Base-by-base conservation (phyloP, 1,140 invertebrate species). In the Carposina sasakii region DNA sequence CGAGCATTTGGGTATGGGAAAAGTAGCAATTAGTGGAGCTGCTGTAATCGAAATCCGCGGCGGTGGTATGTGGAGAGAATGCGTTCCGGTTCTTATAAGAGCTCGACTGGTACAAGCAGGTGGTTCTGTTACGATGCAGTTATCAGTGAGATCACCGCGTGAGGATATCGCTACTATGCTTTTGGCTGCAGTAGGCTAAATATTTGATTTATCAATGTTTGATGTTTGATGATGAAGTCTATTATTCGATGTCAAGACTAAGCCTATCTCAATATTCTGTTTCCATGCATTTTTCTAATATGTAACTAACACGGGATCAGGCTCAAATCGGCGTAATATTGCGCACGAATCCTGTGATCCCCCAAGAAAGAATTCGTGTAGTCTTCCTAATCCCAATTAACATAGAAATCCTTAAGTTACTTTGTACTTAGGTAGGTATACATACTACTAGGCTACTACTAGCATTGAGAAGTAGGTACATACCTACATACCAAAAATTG, bases 1-100 rank as follows among this genome's bases (percentile, higher is more conserved):
- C 90, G 91, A 93, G 50, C 89, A 89, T 1, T 81, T 99, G 47
- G 97, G 97, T 1, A 87, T 99, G 92, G 94, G 54, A 93, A 98
- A 72, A 41, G 41, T 57, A 8, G 59, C 64, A 13, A 57, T 71
- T 39, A 31, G 21, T 9, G 71, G 70, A 16, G 71, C 73, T 30
- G 62, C 64, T 2, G 52, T 75, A 0, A 76, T 71, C 89, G 93
- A 95, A 34, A 88, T 96, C 0, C 98, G 95, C 73, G 88, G 96
- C 42, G 52, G 59, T 20, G 72, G 72, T 0, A 26, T 68, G 33
- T 79, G 76, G 76, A 63, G 76, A 10, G 95, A 94, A 12, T 94
- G 95, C 0, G 89, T 92, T 46, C 94, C 98, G 56, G 90, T 98
- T 13, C 82, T 99, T 5, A 94, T 97, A 3, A 83, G 91, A 47